Evolutionary conservation across 2,113 vertebrate species (phyloP), one percentile per base, ranked within the genome.

Genomic region (Salvator merianae): DNA sequence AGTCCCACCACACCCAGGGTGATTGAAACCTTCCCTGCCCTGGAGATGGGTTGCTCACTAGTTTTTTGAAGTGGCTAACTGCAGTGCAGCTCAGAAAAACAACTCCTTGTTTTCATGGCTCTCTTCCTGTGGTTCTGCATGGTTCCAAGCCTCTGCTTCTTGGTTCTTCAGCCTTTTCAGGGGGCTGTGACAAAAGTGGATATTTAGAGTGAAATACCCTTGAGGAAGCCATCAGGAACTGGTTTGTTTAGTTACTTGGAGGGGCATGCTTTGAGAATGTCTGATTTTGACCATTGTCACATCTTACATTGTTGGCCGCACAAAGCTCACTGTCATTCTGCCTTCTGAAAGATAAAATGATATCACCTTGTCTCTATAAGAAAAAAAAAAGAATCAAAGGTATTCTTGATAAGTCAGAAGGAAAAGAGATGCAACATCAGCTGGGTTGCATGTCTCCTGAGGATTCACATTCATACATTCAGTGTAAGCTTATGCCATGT

Each of bases 341-440:
- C 9, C 82, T 65, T 77, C n/a, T 72, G 65, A 89, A 79, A 79
- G 86, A 65, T 62, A 89, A 47, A 81, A 55, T 85, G 69, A 3
- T 62, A 79, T 79, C 83, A 83, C 68, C 47, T 89, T 55, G 9
- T 47, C 9, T n/a, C n/a, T n/a, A n/a, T n/a, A n/a, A n/a, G n/a
- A n/a, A n/a, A n/a, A n/a, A n/a, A n/a, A n/a, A 68, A 69, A 88
- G 80, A 88, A 84, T 83, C 26, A 66, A 86, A 72, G 82, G 38
- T 84, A 62, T 32, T 76, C 36, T 84, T 26, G 26, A 24, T 26
- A 65, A 30, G 62, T 26, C 18, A 65, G 62, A 65, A 26, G 24
- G n/a, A n/a, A n/a, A n/a, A n/a, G n/a, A n/a, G n/a, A n/a, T n/a
- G n/a, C n/a, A n/a, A n/a, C n/a, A n/a, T n/a, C n/a, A n/a, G n/a